These are phyloP conservation scores for Capra hircus DNA, from an alignment of 2,113 vertebrate species.

Conservation along the genomic window DNA sequence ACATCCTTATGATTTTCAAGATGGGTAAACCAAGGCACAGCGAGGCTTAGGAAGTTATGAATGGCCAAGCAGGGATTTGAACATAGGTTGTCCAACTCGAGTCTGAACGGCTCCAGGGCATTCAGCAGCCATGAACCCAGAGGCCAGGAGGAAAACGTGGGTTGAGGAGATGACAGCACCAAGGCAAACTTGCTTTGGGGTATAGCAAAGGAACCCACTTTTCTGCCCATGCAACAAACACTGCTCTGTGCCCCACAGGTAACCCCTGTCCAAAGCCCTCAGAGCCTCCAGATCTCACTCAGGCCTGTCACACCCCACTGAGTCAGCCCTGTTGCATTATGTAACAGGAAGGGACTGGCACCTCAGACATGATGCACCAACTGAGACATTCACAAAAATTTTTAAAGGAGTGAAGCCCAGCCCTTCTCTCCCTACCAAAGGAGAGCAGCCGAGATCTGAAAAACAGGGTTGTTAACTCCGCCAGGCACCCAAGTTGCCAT, in stretches of 20 bases:
- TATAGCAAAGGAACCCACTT: background rate
- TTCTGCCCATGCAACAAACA: background rate
- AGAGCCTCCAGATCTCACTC: background rate
- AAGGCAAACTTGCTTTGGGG: background rate
- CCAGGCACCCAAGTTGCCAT: background rate
- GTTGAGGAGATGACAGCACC: background rate
- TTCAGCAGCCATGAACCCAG: background rate
- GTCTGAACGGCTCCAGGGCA: background rate
- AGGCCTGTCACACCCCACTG: background rate
- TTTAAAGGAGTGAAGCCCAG: background rate
- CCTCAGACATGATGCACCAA: conserved; percentile 5
- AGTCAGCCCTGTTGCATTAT: conserved; percentile 38
- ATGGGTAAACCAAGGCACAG: background rate
- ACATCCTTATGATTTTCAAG: background rate
- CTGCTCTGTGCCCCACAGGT: background rate
- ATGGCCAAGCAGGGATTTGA: background rate
- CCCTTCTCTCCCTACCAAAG: background rate
- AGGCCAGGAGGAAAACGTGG: fast-evolving
- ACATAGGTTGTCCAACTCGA: background rate
- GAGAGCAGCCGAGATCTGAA: conserved; percentile 10
- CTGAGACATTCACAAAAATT: background rate
- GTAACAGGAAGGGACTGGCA: background rate
- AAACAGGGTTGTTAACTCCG: conserved; percentile 12
- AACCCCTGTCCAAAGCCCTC: background rate
- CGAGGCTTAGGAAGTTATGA: background rate